Evolutionary conservation across 1,140 invertebrate species (phyloP), one percentile per base, ranked within the genome.

Genomic region (Zaprionus africanus): DNA sequence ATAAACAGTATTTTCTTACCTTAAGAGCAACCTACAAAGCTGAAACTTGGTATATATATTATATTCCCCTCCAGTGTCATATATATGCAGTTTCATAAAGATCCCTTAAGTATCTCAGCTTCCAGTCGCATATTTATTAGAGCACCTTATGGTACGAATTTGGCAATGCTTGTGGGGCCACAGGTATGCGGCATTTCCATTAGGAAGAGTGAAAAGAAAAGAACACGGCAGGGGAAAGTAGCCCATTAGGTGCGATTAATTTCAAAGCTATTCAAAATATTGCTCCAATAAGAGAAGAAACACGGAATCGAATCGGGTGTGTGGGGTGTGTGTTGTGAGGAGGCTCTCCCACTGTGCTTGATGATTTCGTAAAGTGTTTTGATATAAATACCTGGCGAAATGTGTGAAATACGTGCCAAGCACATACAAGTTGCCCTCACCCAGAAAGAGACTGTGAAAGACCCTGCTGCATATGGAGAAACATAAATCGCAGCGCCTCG

Each of bases 381-480:
- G 70, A 60, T 73, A 73, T 67, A 73, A 73, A 73, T 73, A 74
- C 71, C 71, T 74, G 71, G 70, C 41, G 22, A 66, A 66, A 67
- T 62, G 67, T 69, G 67, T 62, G 67, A 63, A 63, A 70, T 70
- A 62, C 26, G 53, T 24, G 51, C 12, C 17, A 5, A 51, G 49
- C 38, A 41, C 38, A 41, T n/a, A 41, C 38, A 41, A 7, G n/a
- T 41, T 41, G 38, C 38, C 38, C 15, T 15, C 38, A 41, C 15
- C 41, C 41, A 17, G 15, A 17, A 43, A n/a, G n/a, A 43, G 15
- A 5, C n/a, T 36, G 1, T 13, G 12, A 12, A 22, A 49, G 46
- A 49, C 19, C 19, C 19, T 22, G 19, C 46, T 24, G 46, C 46
- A 51, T 24, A 51, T 51, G 53, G 53, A 31, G 26, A 9, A 56